These are phyloP conservation scores for Monopterus albus DNA, from an alignment of 2,113 vertebrate species.

Conservation along the genomic window DNA sequence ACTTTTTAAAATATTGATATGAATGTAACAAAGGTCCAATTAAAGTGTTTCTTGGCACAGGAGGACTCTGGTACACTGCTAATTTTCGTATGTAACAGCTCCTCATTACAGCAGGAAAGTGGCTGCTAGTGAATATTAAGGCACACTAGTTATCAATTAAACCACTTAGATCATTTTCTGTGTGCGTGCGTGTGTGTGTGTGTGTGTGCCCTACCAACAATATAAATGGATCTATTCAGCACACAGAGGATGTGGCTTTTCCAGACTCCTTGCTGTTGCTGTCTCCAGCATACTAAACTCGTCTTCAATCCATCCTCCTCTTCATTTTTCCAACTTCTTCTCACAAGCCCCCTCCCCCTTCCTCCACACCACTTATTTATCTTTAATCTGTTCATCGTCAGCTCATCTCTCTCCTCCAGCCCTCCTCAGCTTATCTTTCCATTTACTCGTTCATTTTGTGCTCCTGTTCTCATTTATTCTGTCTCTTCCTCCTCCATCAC, in stretches of 20 bases:
- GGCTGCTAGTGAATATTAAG: conserved; percentile 23
- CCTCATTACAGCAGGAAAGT: conserved; percentile 8
- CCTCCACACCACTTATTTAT: conserved; percentile 31
- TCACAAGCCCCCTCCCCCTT: neutral
- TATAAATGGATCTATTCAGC: conserved; percentile 63
- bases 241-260: conserved; percentile 51
- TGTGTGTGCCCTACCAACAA: conserved; percentile 16
- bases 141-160: conserved; percentile 23
- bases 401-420: conserved; percentile 32
- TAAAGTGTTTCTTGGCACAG: conserved; percentile 14
- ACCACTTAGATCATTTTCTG: conserved; percentile 23
- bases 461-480: conserved; percentile 41
- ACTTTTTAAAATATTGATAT: neutral
- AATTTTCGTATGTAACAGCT: conserved; percentile 12
- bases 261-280: conserved; percentile 29
- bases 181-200: conserved; percentile 7
- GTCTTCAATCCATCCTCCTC: conserved; percentile 32
- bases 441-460: conserved; percentile 6
- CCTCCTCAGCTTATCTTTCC: conserved; percentile 31
- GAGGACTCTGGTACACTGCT: neutral
- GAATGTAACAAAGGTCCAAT: conserved; percentile 1
- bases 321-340: conserved; percentile 20
- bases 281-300: conserved; percentile 64
- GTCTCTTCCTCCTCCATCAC: conserved; percentile 27
- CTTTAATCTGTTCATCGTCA: conserved; percentile 56